A percentile compares a stretch with the other conserved stretches of the same genome.
phyloP scores from a whole-genome alignment of 2,113 vertebrate species.

The Heloderma charlesbogerti region DNA sequence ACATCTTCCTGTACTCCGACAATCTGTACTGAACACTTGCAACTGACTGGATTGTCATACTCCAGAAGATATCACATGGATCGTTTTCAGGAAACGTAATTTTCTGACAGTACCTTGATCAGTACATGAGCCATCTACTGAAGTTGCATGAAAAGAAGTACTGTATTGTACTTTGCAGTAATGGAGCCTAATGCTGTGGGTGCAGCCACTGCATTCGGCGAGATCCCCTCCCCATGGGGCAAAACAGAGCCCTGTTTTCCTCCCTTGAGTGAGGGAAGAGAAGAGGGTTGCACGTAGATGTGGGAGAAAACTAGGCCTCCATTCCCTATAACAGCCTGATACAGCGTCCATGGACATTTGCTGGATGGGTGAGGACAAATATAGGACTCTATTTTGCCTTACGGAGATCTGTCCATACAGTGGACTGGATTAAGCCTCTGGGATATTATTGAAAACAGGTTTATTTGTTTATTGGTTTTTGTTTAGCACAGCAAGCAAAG shows the following conservation, averaged over 20 bases:
- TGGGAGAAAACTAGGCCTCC: neutral
- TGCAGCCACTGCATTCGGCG: too few relatives aligned
- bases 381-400: neutral
- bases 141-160: conserved; percentile 46
- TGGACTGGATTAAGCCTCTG: neutral
- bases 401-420: neutral
- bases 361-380: too few relatives aligned
- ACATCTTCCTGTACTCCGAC: conserved; percentile 33
- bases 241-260: neutral
- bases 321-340: neutral
- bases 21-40: conserved; percentile 47
- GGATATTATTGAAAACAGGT: conserved; percentile 37
- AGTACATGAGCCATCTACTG: conserved; percentile 49
- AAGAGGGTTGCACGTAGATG: neutral
- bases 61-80: conserved; percentile 53
- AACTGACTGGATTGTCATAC: conserved; percentile 39
- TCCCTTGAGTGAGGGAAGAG: neutral
- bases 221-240: neutral
- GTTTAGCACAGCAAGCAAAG: conserved; percentile 60
- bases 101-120: conserved; percentile 62
- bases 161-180: conserved; percentile 48
- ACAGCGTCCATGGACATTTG: neutral
- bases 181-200: too few relatives aligned
- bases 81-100: conserved; percentile 34
- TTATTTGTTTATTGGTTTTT: too few relatives aligned